Evolutionary conservation across 2,797 vertebrate genomes (phyloP).

Genomic region (Thunnus albacares): DNA sequence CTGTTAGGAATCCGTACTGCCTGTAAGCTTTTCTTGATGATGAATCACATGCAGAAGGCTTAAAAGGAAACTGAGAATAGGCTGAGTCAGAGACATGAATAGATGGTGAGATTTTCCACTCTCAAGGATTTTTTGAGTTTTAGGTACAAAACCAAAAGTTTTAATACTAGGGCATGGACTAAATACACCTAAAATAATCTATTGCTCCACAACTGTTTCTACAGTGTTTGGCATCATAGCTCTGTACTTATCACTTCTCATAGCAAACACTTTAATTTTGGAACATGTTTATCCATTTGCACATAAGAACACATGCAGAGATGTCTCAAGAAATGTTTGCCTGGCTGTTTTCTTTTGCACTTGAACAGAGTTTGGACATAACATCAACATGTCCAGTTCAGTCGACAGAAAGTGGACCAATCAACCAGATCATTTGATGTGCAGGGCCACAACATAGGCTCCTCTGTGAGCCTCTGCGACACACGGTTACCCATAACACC

Average conservation of each 20-base stretch:
- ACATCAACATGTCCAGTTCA: too few species aligned
- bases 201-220: background rate
- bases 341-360: too few species aligned
- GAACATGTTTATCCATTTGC: too few species aligned
- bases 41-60: constrained; percentile 38
- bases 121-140: constrained; percentile 9
- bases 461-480: background rate
- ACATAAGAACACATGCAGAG: too few species aligned
- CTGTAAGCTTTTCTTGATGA: constrained; percentile 37
- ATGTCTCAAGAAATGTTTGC: too few species aligned
- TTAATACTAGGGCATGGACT: background rate
- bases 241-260: background rate
- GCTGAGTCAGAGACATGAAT: constrained; percentile 12
- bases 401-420: too few species aligned
- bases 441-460: too few species aligned
- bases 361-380: too few species aligned
- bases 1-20: constrained; percentile 11
- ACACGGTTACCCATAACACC: too few species aligned
- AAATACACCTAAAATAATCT: background rate
- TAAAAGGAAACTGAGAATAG: constrained; percentile 18
- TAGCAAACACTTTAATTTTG: background rate
- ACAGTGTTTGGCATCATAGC: background rate
- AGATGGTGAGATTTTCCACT: background rate
- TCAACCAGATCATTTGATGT: too few species aligned
- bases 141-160: background rate